phyloP scores from a whole-genome alignment of 2,797 vertebrate genomes.

The Setipinna tenuifilis region DNA sequence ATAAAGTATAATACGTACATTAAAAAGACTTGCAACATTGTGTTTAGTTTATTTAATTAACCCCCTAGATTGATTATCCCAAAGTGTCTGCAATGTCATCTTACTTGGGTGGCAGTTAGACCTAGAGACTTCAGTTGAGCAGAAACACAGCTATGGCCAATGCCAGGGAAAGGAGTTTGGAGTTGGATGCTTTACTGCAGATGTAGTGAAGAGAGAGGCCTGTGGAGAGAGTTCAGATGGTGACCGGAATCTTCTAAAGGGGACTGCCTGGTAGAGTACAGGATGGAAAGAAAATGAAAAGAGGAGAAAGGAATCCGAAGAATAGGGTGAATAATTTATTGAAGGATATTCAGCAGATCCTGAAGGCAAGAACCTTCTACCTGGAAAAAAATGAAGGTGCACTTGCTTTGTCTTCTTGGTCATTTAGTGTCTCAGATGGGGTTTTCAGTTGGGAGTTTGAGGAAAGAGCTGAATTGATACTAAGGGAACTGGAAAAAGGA shows the following conservation, averaged over 20 bases:
- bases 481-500: not conserved
- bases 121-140: not conserved
- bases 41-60: conserved; percentile 40
- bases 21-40: not conserved
- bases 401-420: not conserved
- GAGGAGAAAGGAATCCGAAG: no score
- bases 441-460: not conserved
- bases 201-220: not conserved
- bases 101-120: not conserved
- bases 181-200: not conserved
- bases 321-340: no score
- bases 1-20: conserved; percentile 26
- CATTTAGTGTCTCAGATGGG: not conserved
- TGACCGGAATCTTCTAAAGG: not conserved
- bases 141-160: not conserved
- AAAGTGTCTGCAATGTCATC: not conserved
- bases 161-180: no score
- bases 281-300: not conserved
- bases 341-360: no score
- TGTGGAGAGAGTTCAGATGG: not conserved
- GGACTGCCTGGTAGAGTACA: not conserved
- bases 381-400: not conserved
- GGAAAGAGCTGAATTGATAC: not conserved
- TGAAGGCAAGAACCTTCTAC: no score
- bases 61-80: not conserved